Conservation (phyloP, 2,113 vertebrate genomes). For the Garra rufa region DNA sequence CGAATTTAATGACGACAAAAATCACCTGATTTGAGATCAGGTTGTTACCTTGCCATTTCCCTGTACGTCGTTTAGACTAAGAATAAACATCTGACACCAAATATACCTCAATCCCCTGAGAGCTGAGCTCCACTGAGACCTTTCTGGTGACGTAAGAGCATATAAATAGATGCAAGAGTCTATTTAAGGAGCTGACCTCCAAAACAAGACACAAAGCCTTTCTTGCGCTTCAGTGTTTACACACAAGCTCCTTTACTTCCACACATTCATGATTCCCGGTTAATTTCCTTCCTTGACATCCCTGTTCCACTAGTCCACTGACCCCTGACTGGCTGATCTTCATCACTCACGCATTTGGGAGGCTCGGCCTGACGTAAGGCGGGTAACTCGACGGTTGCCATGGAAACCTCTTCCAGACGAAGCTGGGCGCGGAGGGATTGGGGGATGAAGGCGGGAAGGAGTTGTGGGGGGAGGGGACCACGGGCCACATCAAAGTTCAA, state of each 20-base stretch:
- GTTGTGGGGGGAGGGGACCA: constrained; percentile 58
- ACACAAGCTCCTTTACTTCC: not conserved
- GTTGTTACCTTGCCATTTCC: not conserved
- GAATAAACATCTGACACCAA: not conserved
- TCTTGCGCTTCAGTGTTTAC: not conserved
- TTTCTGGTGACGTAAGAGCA: not conserved
- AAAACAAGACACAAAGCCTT: not conserved
- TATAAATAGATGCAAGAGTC: constrained; percentile 21
- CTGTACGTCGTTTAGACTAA: not conserved
- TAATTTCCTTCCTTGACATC: constrained; percentile 38
- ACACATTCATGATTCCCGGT: not conserved
- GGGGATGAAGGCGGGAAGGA: constrained; percentile 66
- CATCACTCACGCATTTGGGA: constrained; percentile 59
- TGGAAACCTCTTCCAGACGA: constrained; percentile 77
- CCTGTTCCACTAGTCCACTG: constrained; percentile 44
- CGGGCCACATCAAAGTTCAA: constrained; percentile 67
- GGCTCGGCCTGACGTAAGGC: constrained; percentile 80
- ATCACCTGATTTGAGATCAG: not conserved
- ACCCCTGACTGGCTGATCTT: constrained; percentile 38
- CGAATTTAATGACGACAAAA: not conserved
- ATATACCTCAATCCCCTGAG: not conserved
- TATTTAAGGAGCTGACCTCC: constrained; percentile 12
- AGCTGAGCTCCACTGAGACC: not conserved
- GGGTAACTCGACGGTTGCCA: constrained; percentile 79
- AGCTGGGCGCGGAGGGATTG: constrained; percentile 65